phyloP scores from a whole-genome alignment of 2,113 vertebrate species.

The Cheilinus undulatus region DNA sequence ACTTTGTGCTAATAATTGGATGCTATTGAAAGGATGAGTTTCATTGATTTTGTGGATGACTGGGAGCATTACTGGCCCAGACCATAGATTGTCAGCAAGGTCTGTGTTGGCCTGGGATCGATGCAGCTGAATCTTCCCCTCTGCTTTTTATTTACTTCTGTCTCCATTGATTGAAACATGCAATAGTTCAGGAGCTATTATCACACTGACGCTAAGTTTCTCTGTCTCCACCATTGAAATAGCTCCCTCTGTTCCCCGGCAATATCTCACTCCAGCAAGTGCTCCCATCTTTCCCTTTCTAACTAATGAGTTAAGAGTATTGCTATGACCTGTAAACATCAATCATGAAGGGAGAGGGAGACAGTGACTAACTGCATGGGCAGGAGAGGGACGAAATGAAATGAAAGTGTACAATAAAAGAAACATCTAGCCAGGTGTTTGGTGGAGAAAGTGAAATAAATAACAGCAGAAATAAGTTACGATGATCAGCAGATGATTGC shows the following conservation, averaged over 20 bases:
- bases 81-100: constrained; percentile 89
- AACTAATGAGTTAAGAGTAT: constrained; percentile 85
- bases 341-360: constrained; percentile 74
- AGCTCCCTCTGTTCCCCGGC: constrained; percentile 70
- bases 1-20: constrained; percentile 97
- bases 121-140: constrained; percentile 90
- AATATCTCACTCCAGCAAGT: constrained; percentile 81
- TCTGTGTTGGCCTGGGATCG: constrained; percentile 91
- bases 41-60: constrained; percentile 96
- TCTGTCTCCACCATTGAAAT: constrained; percentile 77
- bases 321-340: constrained; percentile 84
- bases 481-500: constrained; percentile 50
- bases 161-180: constrained; percentile 90
- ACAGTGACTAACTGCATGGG: constrained; percentile 78
- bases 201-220: constrained; percentile 89
- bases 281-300: constrained; percentile 82
- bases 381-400: constrained; percentile 70
- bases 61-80: constrained; percentile 92
- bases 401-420: constrained; percentile 80
- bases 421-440: constrained; percentile 59
- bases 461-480: constrained; percentile 36
- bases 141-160: constrained; percentile 88
- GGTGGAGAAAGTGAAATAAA: constrained; percentile 48
- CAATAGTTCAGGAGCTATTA: constrained; percentile 88
- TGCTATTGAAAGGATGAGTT: constrained; percentile 98